A percentile compares a stretch with the other conserved stretches of the same genome.
Conservation (phyloP, 2,797 vertebrate genomes). For the Adelosebastes latens region DNA sequence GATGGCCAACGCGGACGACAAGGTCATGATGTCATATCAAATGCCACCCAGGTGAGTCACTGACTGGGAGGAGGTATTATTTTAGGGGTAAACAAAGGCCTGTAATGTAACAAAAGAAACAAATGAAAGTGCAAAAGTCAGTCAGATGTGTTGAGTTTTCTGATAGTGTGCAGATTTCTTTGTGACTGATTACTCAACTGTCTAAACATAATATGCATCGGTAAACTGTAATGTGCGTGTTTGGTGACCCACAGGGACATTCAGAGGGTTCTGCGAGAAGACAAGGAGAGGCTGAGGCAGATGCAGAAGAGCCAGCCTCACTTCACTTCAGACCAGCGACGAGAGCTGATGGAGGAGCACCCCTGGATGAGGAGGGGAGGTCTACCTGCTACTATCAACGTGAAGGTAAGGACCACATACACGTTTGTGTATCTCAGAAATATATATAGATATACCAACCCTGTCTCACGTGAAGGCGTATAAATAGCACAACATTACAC, state of each 20-base stretch:
- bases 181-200: not conserved
- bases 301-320: constrained; percentile 93
- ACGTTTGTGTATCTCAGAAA: not conserved
- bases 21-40: constrained; percentile 95
- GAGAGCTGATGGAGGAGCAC: constrained; percentile 91
- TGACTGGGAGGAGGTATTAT: not conserved
- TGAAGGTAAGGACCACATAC: constrained; percentile 76
- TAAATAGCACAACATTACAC: no score
- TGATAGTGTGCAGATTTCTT: not conserved
- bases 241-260: constrained; percentile 79
- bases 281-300: constrained; percentile 87
- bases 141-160: not conserved
- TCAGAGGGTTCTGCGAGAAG: constrained; percentile 88
- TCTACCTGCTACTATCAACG: constrained; percentile 86
- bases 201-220: no score
- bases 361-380: constrained; percentile 91
- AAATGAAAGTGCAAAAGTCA: no score
- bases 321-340: constrained; percentile 89
- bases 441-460: not conserved
- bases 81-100: not conserved
- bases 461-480: no score
- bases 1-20: constrained; percentile 88
- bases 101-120: not conserved
- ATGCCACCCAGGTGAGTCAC: constrained; percentile 88
- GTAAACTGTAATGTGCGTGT: not conserved